phyloP scores from a whole-genome alignment of 1,140 invertebrate species.

The Caenorhabditis latens region DNA sequence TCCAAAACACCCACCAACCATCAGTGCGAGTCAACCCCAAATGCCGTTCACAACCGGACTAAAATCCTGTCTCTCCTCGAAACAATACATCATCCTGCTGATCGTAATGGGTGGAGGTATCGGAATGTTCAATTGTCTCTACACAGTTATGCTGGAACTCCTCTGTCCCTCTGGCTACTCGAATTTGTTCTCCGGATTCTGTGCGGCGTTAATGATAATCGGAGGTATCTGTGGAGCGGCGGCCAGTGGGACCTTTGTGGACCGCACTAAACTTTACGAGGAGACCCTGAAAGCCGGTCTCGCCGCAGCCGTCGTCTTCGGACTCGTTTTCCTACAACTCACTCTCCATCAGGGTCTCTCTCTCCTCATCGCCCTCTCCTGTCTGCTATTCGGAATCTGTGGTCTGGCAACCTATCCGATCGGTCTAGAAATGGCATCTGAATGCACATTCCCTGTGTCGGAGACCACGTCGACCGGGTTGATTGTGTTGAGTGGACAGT shows the following conservation, averaged over 20 bases:
- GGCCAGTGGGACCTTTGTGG: conserved; percentile 74
- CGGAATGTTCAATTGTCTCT: conserved; percentile 77
- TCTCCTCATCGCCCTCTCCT: conserved; percentile 67
- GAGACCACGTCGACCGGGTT: conserved; percentile 77
- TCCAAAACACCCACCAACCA: conserved; percentile 74
- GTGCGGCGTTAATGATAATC: conserved; percentile 76
- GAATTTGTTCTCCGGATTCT: conserved; percentile 73
- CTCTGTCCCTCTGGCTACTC: conserved; percentile 75
- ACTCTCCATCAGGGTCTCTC: conserved; percentile 67
- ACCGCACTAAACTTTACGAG: conserved; percentile 73
- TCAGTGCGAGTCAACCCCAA: conserved; percentile 70
- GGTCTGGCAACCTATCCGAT: conserved; percentile 77
- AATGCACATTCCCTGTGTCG: conserved; percentile 77
- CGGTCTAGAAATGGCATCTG: conserved; percentile 75
- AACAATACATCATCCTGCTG: conserved; percentile 73
- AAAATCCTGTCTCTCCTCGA: conserved; percentile 73
- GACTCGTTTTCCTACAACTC: conserved; percentile 73
- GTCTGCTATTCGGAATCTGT: conserved; percentile 75
- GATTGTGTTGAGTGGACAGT: conserved; percentile 74
- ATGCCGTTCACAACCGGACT: conserved; percentile 75
- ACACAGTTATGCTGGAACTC: conserved; percentile 77
- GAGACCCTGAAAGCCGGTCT: conserved; percentile 76
- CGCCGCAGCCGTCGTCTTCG: conserved; percentile 74
- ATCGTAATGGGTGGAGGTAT: conserved; percentile 77
- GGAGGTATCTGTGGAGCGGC: conserved; percentile 75